These are phyloP conservation scores for Stegodyphus mimosarum DNA, from an alignment of 1,140 invertebrate genomes.

Conservation along the genomic window DNA sequence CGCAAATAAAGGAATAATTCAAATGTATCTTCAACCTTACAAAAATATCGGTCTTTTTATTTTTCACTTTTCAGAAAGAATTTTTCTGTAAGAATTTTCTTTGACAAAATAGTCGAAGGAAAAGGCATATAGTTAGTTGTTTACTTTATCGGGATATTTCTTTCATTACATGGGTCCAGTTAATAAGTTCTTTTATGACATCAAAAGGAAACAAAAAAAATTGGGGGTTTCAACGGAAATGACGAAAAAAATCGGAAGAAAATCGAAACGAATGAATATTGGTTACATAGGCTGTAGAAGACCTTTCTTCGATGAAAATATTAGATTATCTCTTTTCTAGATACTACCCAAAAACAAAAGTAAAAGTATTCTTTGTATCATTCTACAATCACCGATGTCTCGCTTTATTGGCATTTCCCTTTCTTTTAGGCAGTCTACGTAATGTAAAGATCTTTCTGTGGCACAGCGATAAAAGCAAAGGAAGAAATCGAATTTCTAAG, in stretches of 20 bases:
- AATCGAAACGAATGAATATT: conserved; percentile 43
- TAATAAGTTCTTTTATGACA: conserved; percentile 39
- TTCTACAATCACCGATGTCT: conserved; percentile 36
- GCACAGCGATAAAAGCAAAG: not conserved
- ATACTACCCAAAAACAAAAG: not conserved
- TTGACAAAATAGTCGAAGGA: conserved; percentile 16
- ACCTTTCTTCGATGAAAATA: conserved; percentile 28
- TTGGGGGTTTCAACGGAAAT: conserved; percentile 21
- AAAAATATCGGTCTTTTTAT: conserved; percentile 2
- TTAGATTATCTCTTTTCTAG: conserved; percentile 42
- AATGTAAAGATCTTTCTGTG: conserved; percentile 28
- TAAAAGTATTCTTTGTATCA: conserved; percentile 30
- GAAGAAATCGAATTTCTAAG: conserved; percentile 5
- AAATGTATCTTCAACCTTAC: conserved; percentile 4
- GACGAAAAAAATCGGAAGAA: conserved; percentile 28
- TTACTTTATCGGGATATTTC: conserved; percentile 40
- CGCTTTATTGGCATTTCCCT: conserved; percentile 26
- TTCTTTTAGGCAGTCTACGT: not conserved
- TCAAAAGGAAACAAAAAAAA: conserved; percentile 8
- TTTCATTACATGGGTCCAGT: conserved; percentile 13
- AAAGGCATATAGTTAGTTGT: conserved; percentile 4
- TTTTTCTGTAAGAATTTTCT: conserved; percentile 17
- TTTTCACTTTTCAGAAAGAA: conserved; percentile 20
- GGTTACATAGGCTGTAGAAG: conserved; percentile 26
- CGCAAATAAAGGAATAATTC: conserved; percentile 13